Conservation (phyloP, 2,797 vertebrate genomes). For the Pithecia hirsuta region DNA sequence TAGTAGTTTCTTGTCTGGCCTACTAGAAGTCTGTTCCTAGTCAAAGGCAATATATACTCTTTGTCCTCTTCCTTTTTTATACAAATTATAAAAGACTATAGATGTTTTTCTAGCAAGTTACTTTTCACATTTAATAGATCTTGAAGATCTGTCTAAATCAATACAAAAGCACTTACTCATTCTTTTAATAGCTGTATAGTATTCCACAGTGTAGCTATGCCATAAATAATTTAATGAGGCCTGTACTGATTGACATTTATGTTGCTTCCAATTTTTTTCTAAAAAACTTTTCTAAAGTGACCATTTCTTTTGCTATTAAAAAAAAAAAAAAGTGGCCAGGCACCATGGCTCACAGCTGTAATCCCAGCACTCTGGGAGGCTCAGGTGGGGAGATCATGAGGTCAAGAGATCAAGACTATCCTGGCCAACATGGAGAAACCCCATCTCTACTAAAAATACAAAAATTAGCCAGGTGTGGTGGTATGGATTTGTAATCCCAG, state of each 20-base stretch:
- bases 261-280: neutral
- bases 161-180: neutral
- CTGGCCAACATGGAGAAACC: too few species aligned
- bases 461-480: too few species aligned
- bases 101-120: neutral
- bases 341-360: too few species aligned
- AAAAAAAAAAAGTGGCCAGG: neutral
- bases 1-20: neutral
- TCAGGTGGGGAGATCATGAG: too few species aligned
- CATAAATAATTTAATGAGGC: neutral
- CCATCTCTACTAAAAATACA: too few species aligned
- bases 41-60: neutral
- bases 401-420: too few species aligned
- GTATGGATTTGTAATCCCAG: too few species aligned
- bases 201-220: neutral
- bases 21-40: neutral
- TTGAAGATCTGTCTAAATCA: constrained; percentile 24
- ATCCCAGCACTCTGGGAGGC: too few species aligned
- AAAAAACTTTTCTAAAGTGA: too few species aligned
- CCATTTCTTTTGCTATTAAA: neutral
- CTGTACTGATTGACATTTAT: neutral
- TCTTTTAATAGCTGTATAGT: neutral
- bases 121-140: neutral
- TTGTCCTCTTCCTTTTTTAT: neutral
- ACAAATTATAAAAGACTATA: neutral